phyloP scores from a whole-genome alignment of 2,113 vertebrate species.

The Gadus chalcogrammus region DNA sequence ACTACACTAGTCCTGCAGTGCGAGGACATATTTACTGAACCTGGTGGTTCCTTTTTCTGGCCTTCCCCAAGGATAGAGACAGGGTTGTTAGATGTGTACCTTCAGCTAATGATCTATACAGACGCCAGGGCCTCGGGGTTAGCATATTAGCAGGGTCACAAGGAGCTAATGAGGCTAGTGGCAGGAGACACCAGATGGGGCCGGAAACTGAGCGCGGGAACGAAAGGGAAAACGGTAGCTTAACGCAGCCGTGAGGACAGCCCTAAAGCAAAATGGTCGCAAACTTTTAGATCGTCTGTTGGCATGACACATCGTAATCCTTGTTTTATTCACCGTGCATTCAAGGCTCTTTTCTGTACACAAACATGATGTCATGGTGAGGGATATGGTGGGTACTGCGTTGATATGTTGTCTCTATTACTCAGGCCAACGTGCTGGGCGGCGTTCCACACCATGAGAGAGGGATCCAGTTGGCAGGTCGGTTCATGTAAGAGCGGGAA shows the following conservation, averaged over 20 bases:
- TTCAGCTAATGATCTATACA: slow-evolving; percentile 35
- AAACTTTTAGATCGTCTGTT: too few relatives aligned
- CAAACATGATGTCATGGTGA: too few relatives aligned
- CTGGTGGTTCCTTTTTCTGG: slow-evolving; percentile 39
- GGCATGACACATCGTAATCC: too few relatives aligned
- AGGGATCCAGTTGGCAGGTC: slow-evolving; percentile 83
- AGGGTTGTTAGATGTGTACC: slow-evolving; percentile 35
- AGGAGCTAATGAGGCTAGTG: slow-evolving; percentile 34
- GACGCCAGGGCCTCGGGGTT: slow-evolving; percentile 26
- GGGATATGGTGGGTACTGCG: too few relatives aligned
- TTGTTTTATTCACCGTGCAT: too few relatives aligned
- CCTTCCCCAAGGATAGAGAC: slow-evolving; percentile 39
- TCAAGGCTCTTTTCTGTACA: too few relatives aligned
- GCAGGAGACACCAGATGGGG: slow-evolving; percentile 6
- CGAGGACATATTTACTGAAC: slow-evolving; percentile 52
- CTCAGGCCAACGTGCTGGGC: slow-evolving; percentile 82
- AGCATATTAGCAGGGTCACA: slow-evolving; percentile 34
- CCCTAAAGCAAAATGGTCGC: too few relatives aligned
- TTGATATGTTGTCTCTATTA: too few relatives aligned
- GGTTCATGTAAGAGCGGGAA: slow-evolving; percentile 72
- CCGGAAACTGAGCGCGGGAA: not conserved
- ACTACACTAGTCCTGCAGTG: slow-evolving; percentile 25
- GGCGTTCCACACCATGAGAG: slow-evolving; percentile 84
- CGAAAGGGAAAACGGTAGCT: not conserved
- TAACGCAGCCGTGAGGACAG: too few relatives aligned